Evolutionary conservation across 2,888 invertebrate species (phyloP), one percentile per base, ranked within the genome.

Genomic region (Lithosia quadra): DNA sequence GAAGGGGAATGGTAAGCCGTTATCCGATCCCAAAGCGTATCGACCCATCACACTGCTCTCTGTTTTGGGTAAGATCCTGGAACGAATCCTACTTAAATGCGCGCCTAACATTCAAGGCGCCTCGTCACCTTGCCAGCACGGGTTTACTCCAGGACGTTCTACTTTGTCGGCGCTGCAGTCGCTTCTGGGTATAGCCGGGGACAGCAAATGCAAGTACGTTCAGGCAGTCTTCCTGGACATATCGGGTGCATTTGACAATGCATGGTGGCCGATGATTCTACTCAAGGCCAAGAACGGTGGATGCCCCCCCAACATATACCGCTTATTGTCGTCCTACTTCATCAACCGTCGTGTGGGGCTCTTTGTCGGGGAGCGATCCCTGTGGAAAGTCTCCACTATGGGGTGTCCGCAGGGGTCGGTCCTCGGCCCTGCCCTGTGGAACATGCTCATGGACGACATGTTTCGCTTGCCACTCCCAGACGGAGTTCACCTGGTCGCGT

Each of bases 251-350:
- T 86, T 84, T n/a, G 78, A 87, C 55, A 85, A 84, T 65, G 82
- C 86, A 2, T 85, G 84, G 84, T 86, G 87, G 86, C 84, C 85
- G 7, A 84, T 84, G 82, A 74, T 87, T 10, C 28, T 87, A 24
- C 49, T 76, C 0, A 84, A 83, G 70, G 81, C 72, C 4, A 84
- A 81, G 65, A 57, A 60, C 60, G 74, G 0, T 78, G 72, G 64
- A 61, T 59, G 34, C 10, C 59, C 83, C 34, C 73, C 73, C 0
- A 80, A 86, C 72, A 69, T 87, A n/a, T 84, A 76, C 34, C 8
- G 65, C 33, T 76, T 84, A 67, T 2, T 86, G 62, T 63, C 24
- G 34, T 63, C 60, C 59, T 87, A 86, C 36, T 85, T 86, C 60
- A 21, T 58, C 0, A 56, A 65, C 18, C 69, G 83, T 0, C 67